A percentile compares a stretch with the other conserved stretches of the same genome.
Evolutionary conservation across 2,113 vertebrate species (phyloP).

Genomic region (Dipodomys stephensi): DNA sequence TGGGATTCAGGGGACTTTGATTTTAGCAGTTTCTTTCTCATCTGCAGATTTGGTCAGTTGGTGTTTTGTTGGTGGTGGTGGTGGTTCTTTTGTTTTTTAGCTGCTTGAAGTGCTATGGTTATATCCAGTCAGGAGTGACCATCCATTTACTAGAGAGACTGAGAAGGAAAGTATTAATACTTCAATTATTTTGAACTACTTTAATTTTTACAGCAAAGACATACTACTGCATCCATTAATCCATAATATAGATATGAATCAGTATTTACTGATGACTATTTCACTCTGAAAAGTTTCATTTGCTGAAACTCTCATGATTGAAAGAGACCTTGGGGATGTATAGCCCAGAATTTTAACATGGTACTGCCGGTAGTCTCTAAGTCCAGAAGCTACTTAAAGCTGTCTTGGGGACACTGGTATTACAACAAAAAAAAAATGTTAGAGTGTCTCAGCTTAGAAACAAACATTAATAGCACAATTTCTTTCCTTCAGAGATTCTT

Average conservation of each 20-base stretch:
- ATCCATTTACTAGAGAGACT: background rate
- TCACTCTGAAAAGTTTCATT: background rate
- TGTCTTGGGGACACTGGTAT: background rate
- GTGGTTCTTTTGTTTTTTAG: background rate
- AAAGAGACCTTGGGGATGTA: background rate
- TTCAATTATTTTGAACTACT: background rate
- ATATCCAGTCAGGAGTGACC: background rate
- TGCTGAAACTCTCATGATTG: background rate
- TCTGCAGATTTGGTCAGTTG: background rate
- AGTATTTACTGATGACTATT: background rate
- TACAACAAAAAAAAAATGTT: too few species aligned
- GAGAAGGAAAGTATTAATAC: background rate
- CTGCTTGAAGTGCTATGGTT: background rate
- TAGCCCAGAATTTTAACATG: background rate
- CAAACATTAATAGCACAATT: background rate
- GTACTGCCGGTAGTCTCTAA: fast-evolving
- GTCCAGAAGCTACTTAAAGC: too few species aligned
- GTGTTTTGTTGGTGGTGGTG: too few species aligned
- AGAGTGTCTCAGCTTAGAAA: background rate
- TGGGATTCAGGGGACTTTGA: background rate
- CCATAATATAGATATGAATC: background rate
- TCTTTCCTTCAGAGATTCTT: background rate
- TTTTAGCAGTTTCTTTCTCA: background rate
- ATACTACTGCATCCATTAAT: background rate
- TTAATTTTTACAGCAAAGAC: background rate